A percentile compares a stretch with the other conserved stretches of the same genome.
Evolutionary conservation across 2,888 invertebrate genomes (phyloP).

Genomic region (Diplazon laetatorius): DNA sequence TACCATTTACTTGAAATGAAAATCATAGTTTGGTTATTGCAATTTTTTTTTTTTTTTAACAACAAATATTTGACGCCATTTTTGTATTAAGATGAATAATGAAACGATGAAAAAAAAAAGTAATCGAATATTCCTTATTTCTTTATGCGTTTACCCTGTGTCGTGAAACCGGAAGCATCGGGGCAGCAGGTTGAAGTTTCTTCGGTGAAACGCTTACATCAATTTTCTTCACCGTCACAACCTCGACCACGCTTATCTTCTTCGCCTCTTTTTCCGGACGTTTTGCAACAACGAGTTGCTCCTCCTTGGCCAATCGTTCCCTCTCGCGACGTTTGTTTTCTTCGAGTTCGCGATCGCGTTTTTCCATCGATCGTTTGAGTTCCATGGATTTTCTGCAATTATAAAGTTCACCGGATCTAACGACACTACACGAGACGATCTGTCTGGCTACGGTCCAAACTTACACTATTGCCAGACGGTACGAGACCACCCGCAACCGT

Average conservation of each 20-base stretch:
- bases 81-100: too few species aligned
- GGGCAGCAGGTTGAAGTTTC: conserved; percentile 73
- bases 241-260: conserved; percentile 68
- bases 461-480: too few species aligned
- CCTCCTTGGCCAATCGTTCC: conserved; percentile 76
- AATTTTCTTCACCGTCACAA: conserved; percentile 71
- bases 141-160: conserved; percentile 73
- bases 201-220: conserved; percentile 79
- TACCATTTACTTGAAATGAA: too few species aligned
- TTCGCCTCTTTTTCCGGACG: conserved; percentile 75
- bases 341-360: conserved; percentile 73
- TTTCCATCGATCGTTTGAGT: conserved; percentile 73
- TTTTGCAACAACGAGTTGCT: conserved; percentile 72
- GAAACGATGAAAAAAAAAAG: too few species aligned
- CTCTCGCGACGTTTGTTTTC: conserved; percentile 68
- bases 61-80: too few species aligned
- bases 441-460: too few species aligned
- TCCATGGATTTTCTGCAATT: conserved; percentile 75
- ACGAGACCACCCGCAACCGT: too few species aligned
- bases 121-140: neutral
- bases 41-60: too few species aligned
- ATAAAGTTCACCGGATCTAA: conserved; percentile 39
- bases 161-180: conserved; percentile 75
- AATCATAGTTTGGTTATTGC: too few species aligned
- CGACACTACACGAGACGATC: too few species aligned